Conservation (phyloP, 2,797 vertebrate species). For the Myoxocephalus aenaeus region DNA sequence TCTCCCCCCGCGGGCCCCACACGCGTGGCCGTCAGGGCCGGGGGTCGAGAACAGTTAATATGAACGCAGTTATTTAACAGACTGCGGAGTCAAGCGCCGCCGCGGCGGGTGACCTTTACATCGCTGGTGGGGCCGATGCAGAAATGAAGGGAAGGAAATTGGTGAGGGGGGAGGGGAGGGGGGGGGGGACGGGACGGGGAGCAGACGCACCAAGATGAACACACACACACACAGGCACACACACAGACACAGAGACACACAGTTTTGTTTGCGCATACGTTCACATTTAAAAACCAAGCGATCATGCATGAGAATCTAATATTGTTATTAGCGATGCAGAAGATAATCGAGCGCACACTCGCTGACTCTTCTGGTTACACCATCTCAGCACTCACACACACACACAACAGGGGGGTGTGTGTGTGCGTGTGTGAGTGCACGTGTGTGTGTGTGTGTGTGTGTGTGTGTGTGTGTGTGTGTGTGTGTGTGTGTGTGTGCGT, state of each 20-base stretch:
- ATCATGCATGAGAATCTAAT: slow-evolving; percentile 57
- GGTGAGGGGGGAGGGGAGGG: not conserved
- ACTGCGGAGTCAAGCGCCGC: slow-evolving; percentile 67
- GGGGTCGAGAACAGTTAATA: slow-evolving; percentile 70
- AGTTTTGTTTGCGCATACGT: slow-evolving; percentile 37
- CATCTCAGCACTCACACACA: slow-evolving; percentile 40
- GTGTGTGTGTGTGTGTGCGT: slow-evolving; percentile 29
- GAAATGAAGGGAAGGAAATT: slow-evolving; percentile 57
- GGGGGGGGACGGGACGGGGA: not conserved
- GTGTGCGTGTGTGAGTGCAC: slow-evolving; percentile 23
- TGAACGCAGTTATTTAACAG: slow-evolving; percentile 71
- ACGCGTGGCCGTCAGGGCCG: slow-evolving; percentile 35
- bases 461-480: not conserved
- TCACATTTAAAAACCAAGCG: slow-evolving; percentile 60
- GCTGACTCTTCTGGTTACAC: slow-evolving; percentile 60
- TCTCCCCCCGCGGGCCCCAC: slow-evolving; percentile 9
- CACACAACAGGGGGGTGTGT: slow-evolving; percentile 1
- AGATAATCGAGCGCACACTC: slow-evolving; percentile 33
- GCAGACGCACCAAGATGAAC: slow-evolving; percentile 34
- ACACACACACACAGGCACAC: not conserved
- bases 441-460: slow-evolving; percentile 33
- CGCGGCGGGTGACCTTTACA: slow-evolving; percentile 75
- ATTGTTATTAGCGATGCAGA: slow-evolving; percentile 65
- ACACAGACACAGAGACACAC: slow-evolving; percentile 9
- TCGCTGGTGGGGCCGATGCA: slow-evolving; percentile 69